A percentile compares a stretch with the other conserved stretches of the same genome.
Evolutionary conservation across 2,113 vertebrate species (phyloP).

Genomic region (Eulemur rufifrons): DNA sequence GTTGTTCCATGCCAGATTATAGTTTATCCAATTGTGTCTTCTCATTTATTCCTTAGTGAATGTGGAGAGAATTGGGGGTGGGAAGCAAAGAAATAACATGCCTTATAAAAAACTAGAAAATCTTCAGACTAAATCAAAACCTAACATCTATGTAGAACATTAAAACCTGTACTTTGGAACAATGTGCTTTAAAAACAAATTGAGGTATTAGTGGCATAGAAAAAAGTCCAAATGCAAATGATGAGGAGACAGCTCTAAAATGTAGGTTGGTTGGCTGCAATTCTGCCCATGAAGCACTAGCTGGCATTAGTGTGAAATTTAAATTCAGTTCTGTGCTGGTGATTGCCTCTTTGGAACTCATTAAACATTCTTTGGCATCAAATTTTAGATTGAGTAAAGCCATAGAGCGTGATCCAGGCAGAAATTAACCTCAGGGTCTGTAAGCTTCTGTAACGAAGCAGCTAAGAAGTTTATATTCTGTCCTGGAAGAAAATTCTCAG

Average conservation of each 20-base stretch:
- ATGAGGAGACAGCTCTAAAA: constrained; percentile 60
- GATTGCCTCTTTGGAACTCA: constrained; percentile 76
- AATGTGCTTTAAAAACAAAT: constrained; percentile 56
- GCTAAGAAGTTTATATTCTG: not conserved
- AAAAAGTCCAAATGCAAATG: constrained; percentile 42
- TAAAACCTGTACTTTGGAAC: constrained; percentile 41
- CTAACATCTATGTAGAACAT: not conserved
- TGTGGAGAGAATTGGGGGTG: not conserved
- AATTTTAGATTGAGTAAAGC: constrained; percentile 53
- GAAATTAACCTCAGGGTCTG: constrained; percentile 58
- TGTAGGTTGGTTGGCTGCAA: constrained; percentile 67
- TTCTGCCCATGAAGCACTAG: constrained; percentile 74
- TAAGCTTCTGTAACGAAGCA: not conserved
- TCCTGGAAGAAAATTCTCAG: constrained; percentile 45
- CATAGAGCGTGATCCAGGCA: constrained; percentile 66
- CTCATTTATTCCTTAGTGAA: constrained; percentile 30
- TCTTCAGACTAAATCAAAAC: constrained; percentile 15
- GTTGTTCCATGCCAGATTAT: not conserved
- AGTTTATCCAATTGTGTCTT: constrained; percentile 22
- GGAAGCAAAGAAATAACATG: not conserved
- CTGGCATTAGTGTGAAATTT: constrained; percentile 79
- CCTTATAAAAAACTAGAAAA: constrained; percentile 23
- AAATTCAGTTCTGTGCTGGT: constrained; percentile 73
- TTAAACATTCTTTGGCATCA: constrained; percentile 75
- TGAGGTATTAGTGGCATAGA: not conserved